Percentiles rank a stretch among this genome's conserved stretches.
Conservation (phyloP, 2,113 vertebrate species). For the Seriola quinqueradiata region DNA sequence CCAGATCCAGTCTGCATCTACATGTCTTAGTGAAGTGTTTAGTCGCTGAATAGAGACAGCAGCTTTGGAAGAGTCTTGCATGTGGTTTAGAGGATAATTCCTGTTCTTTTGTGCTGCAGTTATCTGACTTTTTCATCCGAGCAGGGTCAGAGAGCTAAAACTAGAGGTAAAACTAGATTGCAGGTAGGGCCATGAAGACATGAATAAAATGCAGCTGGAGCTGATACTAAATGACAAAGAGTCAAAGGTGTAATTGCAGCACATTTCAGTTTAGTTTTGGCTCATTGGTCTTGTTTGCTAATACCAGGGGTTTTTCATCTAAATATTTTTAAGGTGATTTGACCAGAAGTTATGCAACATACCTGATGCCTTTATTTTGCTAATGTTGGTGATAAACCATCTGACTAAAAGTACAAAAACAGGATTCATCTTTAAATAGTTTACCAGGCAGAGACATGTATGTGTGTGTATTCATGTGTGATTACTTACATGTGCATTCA, state of each 20-base stretch:
- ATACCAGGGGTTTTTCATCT: not conserved
- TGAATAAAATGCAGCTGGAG: constrained; percentile 23
- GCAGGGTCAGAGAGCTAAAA: constrained; percentile 42
- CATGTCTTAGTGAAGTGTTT: constrained; percentile 63
- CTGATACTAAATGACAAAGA: constrained; percentile 40
- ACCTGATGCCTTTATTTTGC: not conserved
- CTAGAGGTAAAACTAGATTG: constrained; percentile 42
- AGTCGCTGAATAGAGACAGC: constrained; percentile 57
- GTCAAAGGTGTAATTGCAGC: constrained; percentile 43
- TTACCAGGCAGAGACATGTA: not conserved
- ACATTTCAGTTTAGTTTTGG: constrained; percentile 9
- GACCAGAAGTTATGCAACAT: not conserved
- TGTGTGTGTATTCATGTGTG: constrained; percentile 19
- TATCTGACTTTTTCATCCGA: constrained; percentile 63
- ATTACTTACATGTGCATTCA: constrained; percentile 28
- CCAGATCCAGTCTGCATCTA: constrained; percentile 60
- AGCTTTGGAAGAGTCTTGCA: constrained; percentile 57
- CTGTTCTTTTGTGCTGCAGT: constrained; percentile 34
- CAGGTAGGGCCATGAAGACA: constrained; percentile 25
- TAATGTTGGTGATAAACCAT: constrained; percentile 1
- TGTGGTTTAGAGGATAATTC: constrained; percentile 60
- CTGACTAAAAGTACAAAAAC: constrained; percentile 21
- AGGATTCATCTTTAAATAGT: constrained; percentile 3
- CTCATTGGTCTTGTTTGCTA: constrained; percentile 5
- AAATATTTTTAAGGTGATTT: constrained; percentile 9